These are phyloP conservation scores for Phalanger gymnotis DNA, from an alignment of 2,797 vertebrate genomes.

Conservation along the genomic window DNA sequence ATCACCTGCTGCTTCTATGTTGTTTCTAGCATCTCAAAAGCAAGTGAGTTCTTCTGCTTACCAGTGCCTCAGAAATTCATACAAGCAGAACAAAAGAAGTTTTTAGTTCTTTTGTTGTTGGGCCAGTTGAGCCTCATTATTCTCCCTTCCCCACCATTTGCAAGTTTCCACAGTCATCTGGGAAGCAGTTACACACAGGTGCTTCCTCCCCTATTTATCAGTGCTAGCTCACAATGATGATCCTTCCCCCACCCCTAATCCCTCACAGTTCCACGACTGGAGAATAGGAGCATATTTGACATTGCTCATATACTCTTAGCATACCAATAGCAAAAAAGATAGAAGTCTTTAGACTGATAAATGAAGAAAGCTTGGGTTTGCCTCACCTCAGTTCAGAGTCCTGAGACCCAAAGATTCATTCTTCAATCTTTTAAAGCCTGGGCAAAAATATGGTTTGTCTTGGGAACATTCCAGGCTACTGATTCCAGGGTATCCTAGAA, in stretches of 20 bases:
- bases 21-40: not conserved
- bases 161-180: not conserved
- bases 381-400: not conserved
- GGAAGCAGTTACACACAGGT: not conserved
- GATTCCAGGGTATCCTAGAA: not conserved
- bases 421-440: slow-evolving; percentile 28
- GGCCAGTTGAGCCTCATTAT: not conserved
- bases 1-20: not conserved
- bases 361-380: not conserved
- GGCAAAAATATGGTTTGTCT: slow-evolving; percentile 18
- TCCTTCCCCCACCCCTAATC: not conserved
- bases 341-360: not conserved
- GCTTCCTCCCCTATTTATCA: not conserved
- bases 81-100: not conserved
- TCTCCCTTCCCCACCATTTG: not conserved
- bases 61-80: not conserved
- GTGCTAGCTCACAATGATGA: not conserved
- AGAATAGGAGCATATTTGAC: not conserved
- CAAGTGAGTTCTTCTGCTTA: not conserved
- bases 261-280: not conserved
- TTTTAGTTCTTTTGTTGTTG: not conserved
- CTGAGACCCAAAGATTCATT: slow-evolving; percentile 5
- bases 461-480: not conserved
- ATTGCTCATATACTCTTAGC: not conserved
- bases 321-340: not conserved